Conservation (phyloP, 2,888 invertebrate genomes). For the Thereva nobilitata region DNA sequence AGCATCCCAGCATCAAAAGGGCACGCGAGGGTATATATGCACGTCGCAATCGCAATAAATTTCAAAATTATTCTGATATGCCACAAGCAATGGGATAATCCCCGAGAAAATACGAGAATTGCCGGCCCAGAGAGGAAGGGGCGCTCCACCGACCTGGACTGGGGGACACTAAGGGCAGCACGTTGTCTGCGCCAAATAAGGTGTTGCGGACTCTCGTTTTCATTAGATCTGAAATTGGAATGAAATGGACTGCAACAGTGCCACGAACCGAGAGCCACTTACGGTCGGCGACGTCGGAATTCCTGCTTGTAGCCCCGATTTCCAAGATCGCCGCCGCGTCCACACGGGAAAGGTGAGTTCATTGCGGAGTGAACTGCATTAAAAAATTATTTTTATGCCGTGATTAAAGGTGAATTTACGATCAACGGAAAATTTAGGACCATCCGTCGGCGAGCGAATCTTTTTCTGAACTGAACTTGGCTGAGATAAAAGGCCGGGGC, state of each 20-base stretch:
- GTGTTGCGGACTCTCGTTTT: slow-evolving; percentile 21
- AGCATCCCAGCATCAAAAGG: slow-evolving; percentile 6
- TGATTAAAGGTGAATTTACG: slow-evolving; percentile 22
- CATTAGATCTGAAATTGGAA: slow-evolving; percentile 3
- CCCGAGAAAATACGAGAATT: slow-evolving; percentile 14
- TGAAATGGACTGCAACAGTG: too few species aligned
- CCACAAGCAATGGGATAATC: slow-evolving; percentile 24
- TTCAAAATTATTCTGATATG: slow-evolving; percentile 30
- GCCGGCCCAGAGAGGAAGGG: slow-evolving; percentile 12
- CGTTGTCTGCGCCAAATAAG: slow-evolving; percentile 19
- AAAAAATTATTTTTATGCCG: slow-evolving; percentile 11
- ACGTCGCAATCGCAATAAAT: slow-evolving; percentile 26
- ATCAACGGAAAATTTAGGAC: slow-evolving; percentile 2
- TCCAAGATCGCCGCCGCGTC: background rate
- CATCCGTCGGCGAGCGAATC: too few species aligned
- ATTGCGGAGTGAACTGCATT: background rate
- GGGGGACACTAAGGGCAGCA: background rate
- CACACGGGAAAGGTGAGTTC: background rate
- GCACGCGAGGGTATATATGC: slow-evolving; percentile 22
- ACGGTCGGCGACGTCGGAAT: background rate
- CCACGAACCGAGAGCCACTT: too few species aligned
- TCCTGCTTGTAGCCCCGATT: background rate
- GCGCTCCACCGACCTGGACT: background rate
- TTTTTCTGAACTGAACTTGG: too few species aligned
- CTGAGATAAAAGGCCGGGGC: too few species aligned